Evolutionary conservation across 1,140 invertebrate genomes (phyloP), one percentile per base, ranked within the genome.

Genomic region (Grapholita molesta): DNA sequence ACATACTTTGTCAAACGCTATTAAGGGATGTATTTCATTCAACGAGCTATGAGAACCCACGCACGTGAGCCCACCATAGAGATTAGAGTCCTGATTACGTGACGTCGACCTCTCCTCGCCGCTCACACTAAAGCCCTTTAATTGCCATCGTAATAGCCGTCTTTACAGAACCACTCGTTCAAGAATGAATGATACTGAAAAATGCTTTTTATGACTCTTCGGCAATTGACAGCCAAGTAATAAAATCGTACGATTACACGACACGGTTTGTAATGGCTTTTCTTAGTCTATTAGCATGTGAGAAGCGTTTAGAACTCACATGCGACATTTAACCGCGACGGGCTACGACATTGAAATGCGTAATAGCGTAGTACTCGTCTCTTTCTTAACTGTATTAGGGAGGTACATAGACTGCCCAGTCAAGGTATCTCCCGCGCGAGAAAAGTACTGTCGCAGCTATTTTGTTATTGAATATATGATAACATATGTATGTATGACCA

Each of bases 51-150:
- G 69, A 64, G 76, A 70, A 68, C 84, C 83, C 79, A 88, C 80
- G 83, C 79, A 79, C 87, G 82, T 87, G 87, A 85, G 82, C 76
- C 72, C 74, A 88, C 82, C 84, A 67, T 72, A 71, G 76, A 84
- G 83, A 88, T 88, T 86, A 88, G 68, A 82, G 79, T 77, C 75
- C 78, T 75, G 79, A 83, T 83, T 83, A 86, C 87, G 87, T 87
- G 87, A 87, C 83, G 67, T 75, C 75, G 80, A 77, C 78, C 79
- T 79, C 74, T 74, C 75, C 73, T 81, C 75, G 79, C 79, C 81
- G 80, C 78, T 72, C 55, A 61, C 24, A 61, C 25, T 61, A 61
- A 61, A 61, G 24, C 55, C 55, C n/a, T 28, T 30, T 61, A 61
- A 61, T 61, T 61, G 55, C 55, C 55, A 15, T 61, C 32, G 23